A percentile compares a stretch with the other conserved stretches of the same genome.
phyloP scores from a whole-genome alignment of 2,113 vertebrate species.

The Proteles cristata region DNA sequence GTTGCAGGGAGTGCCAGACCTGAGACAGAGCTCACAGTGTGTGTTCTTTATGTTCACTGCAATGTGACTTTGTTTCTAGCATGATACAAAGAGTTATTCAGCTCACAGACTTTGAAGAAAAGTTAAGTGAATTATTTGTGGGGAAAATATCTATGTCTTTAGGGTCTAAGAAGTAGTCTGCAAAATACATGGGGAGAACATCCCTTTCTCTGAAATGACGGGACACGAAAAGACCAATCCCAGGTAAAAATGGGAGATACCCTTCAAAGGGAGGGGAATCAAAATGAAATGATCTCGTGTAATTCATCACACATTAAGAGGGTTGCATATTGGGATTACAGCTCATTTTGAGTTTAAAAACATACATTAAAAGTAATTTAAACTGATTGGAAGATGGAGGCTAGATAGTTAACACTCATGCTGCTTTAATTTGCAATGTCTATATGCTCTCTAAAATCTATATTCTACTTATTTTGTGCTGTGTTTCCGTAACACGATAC shows the following conservation, averaged over 20 bases:
- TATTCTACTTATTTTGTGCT: constrained; percentile 62
- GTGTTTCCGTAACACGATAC: constrained; percentile 56
- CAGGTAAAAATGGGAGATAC: constrained; percentile 43
- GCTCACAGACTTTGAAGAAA: constrained; percentile 50
- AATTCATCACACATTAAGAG: constrained; percentile 71
- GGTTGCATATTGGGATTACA: constrained; percentile 77
- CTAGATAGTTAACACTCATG: constrained; percentile 68
- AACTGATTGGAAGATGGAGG: constrained; percentile 84
- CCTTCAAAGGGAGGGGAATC: constrained; percentile 41
- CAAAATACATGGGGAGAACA: constrained; percentile 45
- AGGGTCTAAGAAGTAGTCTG: constrained; percentile 68
- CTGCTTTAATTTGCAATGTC: constrained; percentile 80
- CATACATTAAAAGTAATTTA: constrained; percentile 84
- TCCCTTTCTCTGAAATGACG: constrained; percentile 35
- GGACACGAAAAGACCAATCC: constrained; percentile 59
- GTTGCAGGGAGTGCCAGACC: constrained; percentile 78
- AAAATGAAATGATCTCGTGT: constrained; percentile 69
- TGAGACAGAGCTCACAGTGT: constrained; percentile 68
- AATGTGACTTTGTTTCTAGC: constrained; percentile 18
- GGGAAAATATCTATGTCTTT: constrained; percentile 56
- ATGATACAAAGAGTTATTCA: background rate
- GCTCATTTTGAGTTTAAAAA: constrained; percentile 83
- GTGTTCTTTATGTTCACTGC: background rate
- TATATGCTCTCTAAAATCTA: constrained; percentile 65
- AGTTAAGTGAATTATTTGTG: constrained; percentile 68